Conservation (phyloP, 2,113 vertebrate genomes). For the Leucopsar rothschildi region DNA sequence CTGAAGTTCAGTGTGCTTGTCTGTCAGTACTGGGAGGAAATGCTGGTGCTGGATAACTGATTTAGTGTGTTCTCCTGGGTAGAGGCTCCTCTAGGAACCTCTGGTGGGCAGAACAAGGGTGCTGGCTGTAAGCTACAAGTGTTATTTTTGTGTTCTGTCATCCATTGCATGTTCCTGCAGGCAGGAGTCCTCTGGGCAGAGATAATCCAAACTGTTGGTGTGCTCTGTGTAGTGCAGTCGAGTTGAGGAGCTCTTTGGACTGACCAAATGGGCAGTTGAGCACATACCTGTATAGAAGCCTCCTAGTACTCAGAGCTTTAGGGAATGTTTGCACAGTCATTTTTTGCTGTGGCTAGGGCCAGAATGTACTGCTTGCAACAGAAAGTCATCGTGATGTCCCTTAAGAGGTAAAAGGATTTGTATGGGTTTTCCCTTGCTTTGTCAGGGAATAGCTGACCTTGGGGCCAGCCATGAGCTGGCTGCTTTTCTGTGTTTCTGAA, state of each 20-base stretch:
- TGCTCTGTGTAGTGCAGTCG: background rate
- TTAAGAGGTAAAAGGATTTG: background rate
- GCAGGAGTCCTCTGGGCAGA: background rate
- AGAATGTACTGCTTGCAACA: background rate
- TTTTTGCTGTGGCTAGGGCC: background rate
- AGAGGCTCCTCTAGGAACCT: background rate
- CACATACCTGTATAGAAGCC: background rate
- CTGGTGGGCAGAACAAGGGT: background rate
- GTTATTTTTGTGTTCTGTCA: background rate
- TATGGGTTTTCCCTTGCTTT: background rate
- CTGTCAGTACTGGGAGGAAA: background rate
- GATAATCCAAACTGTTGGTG: background rate
- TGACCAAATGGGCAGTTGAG: background rate
- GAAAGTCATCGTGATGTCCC: background rate
- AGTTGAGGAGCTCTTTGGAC: background rate
- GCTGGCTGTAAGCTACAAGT: background rate
- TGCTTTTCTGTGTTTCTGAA: background rate
- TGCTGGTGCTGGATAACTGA: background rate
- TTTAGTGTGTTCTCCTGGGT: background rate
- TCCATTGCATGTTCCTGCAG: background rate
- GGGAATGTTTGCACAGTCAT: background rate
- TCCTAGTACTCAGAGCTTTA: fast-evolving
- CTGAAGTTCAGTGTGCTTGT: background rate
- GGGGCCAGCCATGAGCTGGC: background rate
- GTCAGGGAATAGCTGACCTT: background rate